phyloP scores from a whole-genome alignment of 2,797 vertebrate genomes.

The Eospalax fontanierii region DNA sequence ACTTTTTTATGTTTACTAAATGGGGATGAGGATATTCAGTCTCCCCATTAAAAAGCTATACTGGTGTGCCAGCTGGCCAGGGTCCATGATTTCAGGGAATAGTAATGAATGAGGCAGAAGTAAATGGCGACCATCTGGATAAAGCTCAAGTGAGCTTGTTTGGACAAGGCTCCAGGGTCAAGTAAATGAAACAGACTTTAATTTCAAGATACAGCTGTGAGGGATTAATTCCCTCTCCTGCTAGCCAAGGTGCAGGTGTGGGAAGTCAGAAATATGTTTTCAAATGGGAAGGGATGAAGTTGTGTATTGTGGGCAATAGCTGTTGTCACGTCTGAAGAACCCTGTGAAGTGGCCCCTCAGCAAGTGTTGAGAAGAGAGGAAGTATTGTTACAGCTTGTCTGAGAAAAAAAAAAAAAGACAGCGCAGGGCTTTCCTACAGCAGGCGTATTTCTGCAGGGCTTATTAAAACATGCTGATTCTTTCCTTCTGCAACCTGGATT shows the following conservation, averaged over 20 bases:
- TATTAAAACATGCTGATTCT: conserved; percentile 31
- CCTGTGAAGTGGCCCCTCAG: conserved; percentile 36
- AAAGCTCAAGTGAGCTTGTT: conserved; percentile 89
- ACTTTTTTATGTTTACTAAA: conserved; percentile 75
- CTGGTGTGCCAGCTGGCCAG: conserved; percentile 86
- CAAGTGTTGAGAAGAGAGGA: conserved; percentile 43
- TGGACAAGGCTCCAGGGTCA: conserved; percentile 89
- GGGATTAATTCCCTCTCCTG: conserved; percentile 38
- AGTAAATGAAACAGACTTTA: conserved; percentile 87
- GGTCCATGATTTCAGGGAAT: conserved; percentile 86
- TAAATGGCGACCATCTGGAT: conserved; percentile 94
- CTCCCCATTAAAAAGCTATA: conserved; percentile 76
- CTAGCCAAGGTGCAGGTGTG: conserved; percentile 75
- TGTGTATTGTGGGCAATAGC: conserved; percentile 18
- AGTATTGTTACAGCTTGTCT: background rate
- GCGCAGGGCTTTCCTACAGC: background rate
- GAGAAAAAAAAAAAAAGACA: conserved; percentile 43
- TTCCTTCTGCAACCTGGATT: background rate
- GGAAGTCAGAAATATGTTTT: conserved; percentile 72
- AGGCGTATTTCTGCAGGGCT: conserved; percentile 31
- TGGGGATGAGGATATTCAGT: conserved; percentile 76
- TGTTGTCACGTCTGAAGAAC: conserved; percentile 55
- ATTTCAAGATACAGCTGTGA: conserved; percentile 86
- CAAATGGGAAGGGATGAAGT: background rate
- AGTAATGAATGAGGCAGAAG: conserved; percentile 90